phyloP scores from a whole-genome alignment of 1,140 invertebrate genomes.

The Pectinophora gossypiella region DNA sequence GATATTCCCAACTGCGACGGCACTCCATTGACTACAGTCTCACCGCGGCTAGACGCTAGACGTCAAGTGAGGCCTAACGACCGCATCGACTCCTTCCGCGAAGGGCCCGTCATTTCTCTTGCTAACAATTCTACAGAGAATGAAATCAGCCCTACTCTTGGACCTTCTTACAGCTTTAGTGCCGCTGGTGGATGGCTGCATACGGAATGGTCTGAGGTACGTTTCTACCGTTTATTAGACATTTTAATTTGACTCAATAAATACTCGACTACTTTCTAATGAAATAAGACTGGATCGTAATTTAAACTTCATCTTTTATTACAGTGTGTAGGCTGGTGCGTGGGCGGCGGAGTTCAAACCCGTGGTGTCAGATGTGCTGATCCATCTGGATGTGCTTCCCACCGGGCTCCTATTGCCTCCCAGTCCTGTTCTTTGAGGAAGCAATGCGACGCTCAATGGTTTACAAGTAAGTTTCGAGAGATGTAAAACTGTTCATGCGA shows the following conservation, averaged over 20 bases:
- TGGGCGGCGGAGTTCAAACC: conserved; percentile 79
- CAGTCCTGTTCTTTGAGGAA: conserved; percentile 76
- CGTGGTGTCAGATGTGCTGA: conserved; percentile 79
- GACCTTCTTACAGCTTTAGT: conserved; percentile 42
- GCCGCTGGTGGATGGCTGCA: conserved; percentile 62
- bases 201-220: conserved; percentile 65
- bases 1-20: conserved; percentile 66
- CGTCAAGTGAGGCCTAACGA: conserved; percentile 55
- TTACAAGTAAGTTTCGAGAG: conserved; percentile 65
- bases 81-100: conserved; percentile 49
- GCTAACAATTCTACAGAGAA: conserved; percentile 45
- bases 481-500: too few species aligned
- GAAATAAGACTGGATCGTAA: neutral
- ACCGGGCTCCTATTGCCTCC: conserved; percentile 67
- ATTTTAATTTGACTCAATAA: too few species aligned
- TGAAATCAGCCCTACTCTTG: conserved; percentile 34
- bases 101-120: conserved; percentile 49
- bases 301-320: neutral
- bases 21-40: conserved; percentile 23
- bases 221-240: too few species aligned
- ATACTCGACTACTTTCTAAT: neutral
- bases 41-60: conserved; percentile 47
- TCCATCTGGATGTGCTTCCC: conserved; percentile 70
- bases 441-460: conserved; percentile 78
- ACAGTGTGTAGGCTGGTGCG: conserved; percentile 77